Percentiles rank a stretch among this genome's conserved stretches.
Evolutionary conservation across 2,797 vertebrate species (phyloP).

Genomic region (Threskiornis aethiopicus): DNA sequence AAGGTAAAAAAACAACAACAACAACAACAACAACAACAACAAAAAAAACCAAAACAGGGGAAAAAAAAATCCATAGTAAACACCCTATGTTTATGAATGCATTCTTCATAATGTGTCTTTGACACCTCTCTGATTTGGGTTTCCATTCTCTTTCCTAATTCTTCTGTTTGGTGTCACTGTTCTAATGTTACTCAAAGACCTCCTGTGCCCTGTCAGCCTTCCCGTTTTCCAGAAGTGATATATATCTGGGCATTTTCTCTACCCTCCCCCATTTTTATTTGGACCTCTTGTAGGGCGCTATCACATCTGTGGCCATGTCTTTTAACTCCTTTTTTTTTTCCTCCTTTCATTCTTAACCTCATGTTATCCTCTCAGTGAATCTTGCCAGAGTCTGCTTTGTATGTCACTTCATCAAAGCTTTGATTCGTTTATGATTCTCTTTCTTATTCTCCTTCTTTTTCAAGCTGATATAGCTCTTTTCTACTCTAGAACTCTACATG

Average conservation of each 20-base stretch:
- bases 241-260: neutral
- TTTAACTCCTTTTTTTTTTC: neutral
- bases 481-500: neutral
- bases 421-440: neutral
- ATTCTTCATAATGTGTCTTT: fast-evolving
- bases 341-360: neutral
- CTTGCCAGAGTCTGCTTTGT: neutral
- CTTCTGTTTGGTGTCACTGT: neutral
- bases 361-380: neutral
- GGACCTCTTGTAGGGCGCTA: neutral
- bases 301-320: neutral
- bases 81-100: neutral
- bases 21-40: no score
- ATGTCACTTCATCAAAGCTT: neutral
- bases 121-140: neutral
- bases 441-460: neutral
- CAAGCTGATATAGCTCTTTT: neutral
- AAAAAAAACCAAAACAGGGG: no score
- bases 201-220: neutral
- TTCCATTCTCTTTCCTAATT: neutral
- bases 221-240: neutral
- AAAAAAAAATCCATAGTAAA: neutral
- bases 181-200: neutral
- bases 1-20: constrained; percentile 77
- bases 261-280: neutral